A percentile compares a stretch with the other conserved stretches of the same genome.
Conservation (phyloP, 2,797 vertebrate species). For the Diplodus puntazzo region DNA sequence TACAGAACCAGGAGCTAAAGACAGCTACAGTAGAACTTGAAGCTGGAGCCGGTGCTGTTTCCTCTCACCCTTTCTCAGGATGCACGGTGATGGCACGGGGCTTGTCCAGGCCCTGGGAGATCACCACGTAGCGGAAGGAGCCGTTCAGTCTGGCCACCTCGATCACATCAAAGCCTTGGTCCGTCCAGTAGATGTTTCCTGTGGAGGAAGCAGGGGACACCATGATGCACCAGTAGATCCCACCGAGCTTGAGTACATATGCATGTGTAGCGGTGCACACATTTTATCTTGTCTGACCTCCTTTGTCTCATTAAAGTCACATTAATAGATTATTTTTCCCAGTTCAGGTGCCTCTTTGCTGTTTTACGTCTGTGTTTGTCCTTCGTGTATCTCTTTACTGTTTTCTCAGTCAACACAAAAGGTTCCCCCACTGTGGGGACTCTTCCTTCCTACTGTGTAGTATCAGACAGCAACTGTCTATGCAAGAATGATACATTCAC, state of each 20-base stretch:
- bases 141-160: conserved; percentile 97
- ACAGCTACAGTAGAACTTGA: neutral
- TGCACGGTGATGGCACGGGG: conserved; percentile 97
- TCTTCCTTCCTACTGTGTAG: neutral
- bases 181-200: conserved; percentile 99
- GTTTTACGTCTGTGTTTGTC: neutral
- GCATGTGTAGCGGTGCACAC: neutral
- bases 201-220: conserved; percentile 8
- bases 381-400: conserved; percentile 1
- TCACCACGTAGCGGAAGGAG: conserved; percentile 97
- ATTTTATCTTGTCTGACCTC: neutral
- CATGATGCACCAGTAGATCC: neutral
- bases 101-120: conserved; percentile 97
- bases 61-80: conserved; percentile 93
- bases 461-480: neutral
- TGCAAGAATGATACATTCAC: neutral
- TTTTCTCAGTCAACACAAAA: conserved; percentile 4
- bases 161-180: conserved; percentile 98
- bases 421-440: neutral
- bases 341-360: neutral
- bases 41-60: neutral
- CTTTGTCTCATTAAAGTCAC: neutral
- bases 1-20: conserved; percentile 17
- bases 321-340: neutral
- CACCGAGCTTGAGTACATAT: neutral